Base-by-base conservation (phyloP, 2,113 vertebrate genomes). In the Sisor rabdophorus region DNA sequence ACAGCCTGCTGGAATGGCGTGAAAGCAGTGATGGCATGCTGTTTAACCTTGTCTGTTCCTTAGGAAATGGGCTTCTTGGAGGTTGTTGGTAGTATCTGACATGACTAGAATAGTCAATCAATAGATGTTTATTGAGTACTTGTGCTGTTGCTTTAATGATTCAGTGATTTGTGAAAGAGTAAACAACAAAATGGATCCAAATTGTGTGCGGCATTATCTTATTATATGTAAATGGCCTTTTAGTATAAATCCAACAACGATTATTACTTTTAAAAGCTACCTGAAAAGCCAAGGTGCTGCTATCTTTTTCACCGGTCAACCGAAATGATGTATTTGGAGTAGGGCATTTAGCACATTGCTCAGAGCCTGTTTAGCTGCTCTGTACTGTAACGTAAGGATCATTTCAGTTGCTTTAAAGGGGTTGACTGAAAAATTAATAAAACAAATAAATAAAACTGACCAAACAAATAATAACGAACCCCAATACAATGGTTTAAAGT, bases 1-100 rank as follows among this genome's bases (percentile, higher is more conserved):
- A 52, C 53, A 26, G 52, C 22, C 73, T 80, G 16, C 30, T 53
- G 30, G 73, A 65, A 48, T 26, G 4, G 28, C 71, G 58, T 52
- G 53, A 75, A 68, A 11, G 22, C 28, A 52, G 26, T 36, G 19
- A 64, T 11, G 53, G 52, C 28, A 30, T 32, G 24, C 71, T 52
- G 7, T 40, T 54, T 11, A 19, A 71, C 47, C 6, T 68, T 26
- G 16, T 76, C 11, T 6, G 59, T 69, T 50, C 48, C n/a, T 15
- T 78, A 64, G 55, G 36, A 56, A 65, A 47, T 73, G 58, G 71
- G 5, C n/a, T 24, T 60, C 13, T 11, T 32, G 22, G 7, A 11
- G 9, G 47, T 68, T 24, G 26, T 19, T 24, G 54, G 20, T 44
- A 1, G 16, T 2, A 22, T 22, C 52, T 17, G 55, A 13, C 20